Conservation (phyloP, 2,113 vertebrate genomes). For the Microtus richardsoni region DNA sequence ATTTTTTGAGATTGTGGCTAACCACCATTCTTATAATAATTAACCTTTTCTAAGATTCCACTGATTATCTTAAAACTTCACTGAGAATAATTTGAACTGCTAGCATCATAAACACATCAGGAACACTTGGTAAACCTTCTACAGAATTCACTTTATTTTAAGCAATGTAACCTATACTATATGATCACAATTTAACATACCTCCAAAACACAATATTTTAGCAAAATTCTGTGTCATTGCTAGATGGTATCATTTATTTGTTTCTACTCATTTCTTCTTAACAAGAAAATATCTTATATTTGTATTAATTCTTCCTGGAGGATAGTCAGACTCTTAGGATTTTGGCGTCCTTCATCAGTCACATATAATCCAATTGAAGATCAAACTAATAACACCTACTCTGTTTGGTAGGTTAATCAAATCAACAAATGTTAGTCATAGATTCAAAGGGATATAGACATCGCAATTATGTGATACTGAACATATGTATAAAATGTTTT, state of each 20-base stretch:
- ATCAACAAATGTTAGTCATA: neutral
- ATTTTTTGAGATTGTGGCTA: neutral
- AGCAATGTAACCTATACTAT: neutral
- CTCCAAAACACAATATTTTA: neutral
- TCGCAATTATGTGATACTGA: neutral
- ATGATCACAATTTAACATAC: neutral
- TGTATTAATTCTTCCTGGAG: neutral
- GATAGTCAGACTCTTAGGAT: neutral
- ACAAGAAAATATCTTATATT: neutral
- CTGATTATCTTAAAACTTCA: neutral
- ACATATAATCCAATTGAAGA: neutral
- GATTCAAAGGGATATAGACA: neutral
- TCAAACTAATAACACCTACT: neutral
- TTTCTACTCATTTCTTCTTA: slow-evolving; percentile 6
- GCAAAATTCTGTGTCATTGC: neutral
- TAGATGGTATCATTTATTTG: neutral
- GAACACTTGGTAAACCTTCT: neutral
- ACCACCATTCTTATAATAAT: neutral
- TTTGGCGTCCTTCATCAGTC: neutral
- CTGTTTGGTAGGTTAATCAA: neutral
- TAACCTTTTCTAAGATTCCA: neutral
- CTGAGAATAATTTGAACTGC: neutral
- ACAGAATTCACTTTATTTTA: neutral
- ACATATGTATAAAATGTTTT: neutral
- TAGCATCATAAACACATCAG: neutral